These are phyloP conservation scores for Dendronephthya gigantea DNA, from an alignment of 64 coral and sea anemone genomes.

Conservation along the genomic window DNA sequence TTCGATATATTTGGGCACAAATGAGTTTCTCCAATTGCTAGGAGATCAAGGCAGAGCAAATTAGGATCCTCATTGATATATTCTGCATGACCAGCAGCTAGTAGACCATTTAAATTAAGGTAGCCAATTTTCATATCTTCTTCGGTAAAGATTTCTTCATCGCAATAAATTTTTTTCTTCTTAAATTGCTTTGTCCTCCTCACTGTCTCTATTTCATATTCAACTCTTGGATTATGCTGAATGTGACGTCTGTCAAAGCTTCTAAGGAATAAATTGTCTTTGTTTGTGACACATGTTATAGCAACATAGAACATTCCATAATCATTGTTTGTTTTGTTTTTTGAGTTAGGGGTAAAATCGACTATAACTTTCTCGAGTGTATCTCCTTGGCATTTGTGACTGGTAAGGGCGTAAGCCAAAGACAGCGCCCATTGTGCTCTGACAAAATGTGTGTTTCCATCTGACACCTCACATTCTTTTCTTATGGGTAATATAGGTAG, in stretches of 20 bases:
- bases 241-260: not conserved
- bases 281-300: not conserved
- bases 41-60: not conserved
- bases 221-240: not conserved
- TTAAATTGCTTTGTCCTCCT: not conserved
- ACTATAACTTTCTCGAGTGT: slow-evolving; percentile 3
- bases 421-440: slow-evolving; percentile 13
- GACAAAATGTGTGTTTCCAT: not conserved
- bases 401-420: not conserved
- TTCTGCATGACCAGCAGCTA: not conserved
- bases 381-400: slow-evolving; percentile 10
- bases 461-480: not conserved
- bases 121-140: slow-evolving; percentile 6
- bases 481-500: not conserved
- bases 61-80: not conserved
- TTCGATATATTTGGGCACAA: not conserved
- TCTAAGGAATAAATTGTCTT: slow-evolving; percentile 4
- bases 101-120: not conserved
- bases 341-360: slow-evolving; percentile 20
- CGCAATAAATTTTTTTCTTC: slow-evolving; percentile 1
- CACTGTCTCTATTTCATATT: not conserved
- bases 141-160: not conserved
- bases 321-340: slow-evolving; percentile 17
- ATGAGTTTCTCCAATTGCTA: slow-evolving; percentile 13
- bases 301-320: not conserved